Base-by-base conservation (phyloP, 2,113 vertebrate genomes). In the Stictonetta naevosa region DNA sequence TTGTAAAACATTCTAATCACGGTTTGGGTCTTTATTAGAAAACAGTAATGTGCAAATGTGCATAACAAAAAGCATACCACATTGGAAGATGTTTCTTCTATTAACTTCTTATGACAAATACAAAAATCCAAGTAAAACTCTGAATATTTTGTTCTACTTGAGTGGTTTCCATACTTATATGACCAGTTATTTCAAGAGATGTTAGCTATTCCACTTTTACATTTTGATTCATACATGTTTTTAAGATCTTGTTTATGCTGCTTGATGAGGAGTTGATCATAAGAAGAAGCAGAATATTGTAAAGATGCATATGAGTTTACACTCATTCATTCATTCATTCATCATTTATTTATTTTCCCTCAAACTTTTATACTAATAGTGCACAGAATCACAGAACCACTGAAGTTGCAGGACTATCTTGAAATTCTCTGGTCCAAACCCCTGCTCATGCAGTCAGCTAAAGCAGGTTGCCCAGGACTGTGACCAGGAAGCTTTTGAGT, bases 391-490 rank as follows among this genome's bases (percentile, higher is more conserved):
- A 25, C 38, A 69, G 48, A 81, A 60, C 6, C 4, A 2, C 1
- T 53, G 13, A 81, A 78, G 6, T 6, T 82, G 28, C 52, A 85
- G 36, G 5, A 5, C 1, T 25, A 14, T 42, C 22, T 44, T 67
- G 40, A 44, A 18, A 13, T 23, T 58, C 2, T 31, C 29, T 46
- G 16, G 25, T 68, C 34, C 33, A 62, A 52, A 56, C 6, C 8
- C 3, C 60, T 10, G 10, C 31, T 91, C n/a, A 36, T 36, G 36
- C 17, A 73, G 20, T 31, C 36, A 66, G 5, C 6, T 38, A 28
- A 2, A 7, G 4, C 19, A 69, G 10, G 17, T 42, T 92, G 18
- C 52, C 16, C 36, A 44, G 36, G 6, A 7, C 19, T 2, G 0
- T n/a, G 14, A 12, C 53, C 26, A n/a, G 5, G 72, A 34, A 74